These are phyloP conservation scores for Ceratitis capitata DNA, from an alignment of 1,140 invertebrate genomes.

Conservation along the genomic window DNA sequence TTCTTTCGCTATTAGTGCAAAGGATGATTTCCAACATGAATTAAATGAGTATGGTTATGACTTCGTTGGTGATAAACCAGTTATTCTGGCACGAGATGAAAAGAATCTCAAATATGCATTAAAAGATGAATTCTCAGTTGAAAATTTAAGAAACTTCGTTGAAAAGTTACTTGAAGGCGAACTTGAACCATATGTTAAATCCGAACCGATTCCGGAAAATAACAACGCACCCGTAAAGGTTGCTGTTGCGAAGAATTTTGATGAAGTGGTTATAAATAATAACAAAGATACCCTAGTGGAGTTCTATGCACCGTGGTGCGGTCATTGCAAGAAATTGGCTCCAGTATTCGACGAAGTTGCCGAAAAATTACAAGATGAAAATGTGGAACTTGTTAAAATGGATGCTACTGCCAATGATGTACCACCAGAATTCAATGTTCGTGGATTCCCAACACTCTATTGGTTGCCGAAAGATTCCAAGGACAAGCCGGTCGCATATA, in stretches of 20 bases:
- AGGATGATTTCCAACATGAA: constrained; percentile 93
- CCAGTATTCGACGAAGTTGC: constrained; percentile 95
- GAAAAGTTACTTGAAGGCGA: constrained; percentile 84
- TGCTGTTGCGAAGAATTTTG: constrained; percentile 96
- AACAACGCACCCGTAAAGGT: constrained; percentile 89
- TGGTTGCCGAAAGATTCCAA: constrained; percentile 91
- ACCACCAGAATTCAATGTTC: constrained; percentile 89
- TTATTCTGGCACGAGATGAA: constrained; percentile 82
- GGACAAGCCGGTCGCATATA: constrained; percentile 86
- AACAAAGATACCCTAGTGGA: constrained; percentile 95
- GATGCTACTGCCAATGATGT: constrained; percentile 99
- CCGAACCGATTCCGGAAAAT: constrained; percentile 89
- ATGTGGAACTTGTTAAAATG: constrained; percentile 95
- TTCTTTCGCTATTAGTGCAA: constrained; percentile 90
- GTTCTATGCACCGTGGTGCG: constrained; percentile 99
- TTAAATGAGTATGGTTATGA: constrained; percentile 94
- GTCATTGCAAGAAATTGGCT: constrained; percentile 96
- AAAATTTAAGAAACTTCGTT: constrained; percentile 88
- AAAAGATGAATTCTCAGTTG: constrained; percentile 90
- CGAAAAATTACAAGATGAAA: constrained; percentile 87
- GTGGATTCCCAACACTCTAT: constrained; percentile 97
- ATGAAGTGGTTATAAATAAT: constrained; percentile 92
- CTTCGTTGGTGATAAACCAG: constrained; percentile 89
- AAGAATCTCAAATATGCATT: constrained; percentile 92
- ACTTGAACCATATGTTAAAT: constrained; percentile 94